Base-by-base conservation (phyloP, 2,797 vertebrate genomes). In the Premnoplex brunnescens region DNA sequence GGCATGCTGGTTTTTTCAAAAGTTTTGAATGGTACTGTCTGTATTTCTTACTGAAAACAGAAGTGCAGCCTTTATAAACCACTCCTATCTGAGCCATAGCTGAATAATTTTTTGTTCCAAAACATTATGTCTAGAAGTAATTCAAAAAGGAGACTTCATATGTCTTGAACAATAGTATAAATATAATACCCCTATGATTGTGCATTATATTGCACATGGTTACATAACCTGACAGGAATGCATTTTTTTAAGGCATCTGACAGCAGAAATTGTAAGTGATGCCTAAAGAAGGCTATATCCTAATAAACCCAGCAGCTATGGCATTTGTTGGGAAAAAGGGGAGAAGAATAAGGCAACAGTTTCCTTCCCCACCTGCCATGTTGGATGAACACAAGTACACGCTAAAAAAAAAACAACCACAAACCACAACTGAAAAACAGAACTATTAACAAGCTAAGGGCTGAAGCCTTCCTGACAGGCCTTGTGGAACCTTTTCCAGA, bases 111-210 rank as follows among this genome's bases (percentile, higher is more conserved):
- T 82, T 77, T 60, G 49, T 34, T 72, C 30, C 30, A 66, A 90
- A 91, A 54, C 4, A 18, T 22, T 59, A 63, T 2, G 7, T 34
- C 32, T 3, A 74, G 23, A 62, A 15, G 8, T 62, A 51, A 62
- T 34, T 73, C 24, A 68, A 59, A 49, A 4, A 52, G 10, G 7
- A 60, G 37, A 41, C 17, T 51, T 60, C n/a, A 6, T 36, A 8
- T 30, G 41, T 23, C 2, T 12, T 21, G 2, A 72, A 49, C 23
- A 81, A 66, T 0, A 41, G 39, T 10, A 34, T 14, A 56, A 68
- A 37, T 32, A 41, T 2, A 59, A n/a, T 6, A 32, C 14, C 56
- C 2, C 0, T 3, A 8, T 10, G 7, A 48, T 6, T 12, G 23
- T 18, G 37, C 11, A 41, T 49, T 24, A 14, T 24, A 30, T 8